Evolutionary conservation across 2,888 invertebrate genomes (phyloP).

Genomic region (Napeogenes sylphis): DNA sequence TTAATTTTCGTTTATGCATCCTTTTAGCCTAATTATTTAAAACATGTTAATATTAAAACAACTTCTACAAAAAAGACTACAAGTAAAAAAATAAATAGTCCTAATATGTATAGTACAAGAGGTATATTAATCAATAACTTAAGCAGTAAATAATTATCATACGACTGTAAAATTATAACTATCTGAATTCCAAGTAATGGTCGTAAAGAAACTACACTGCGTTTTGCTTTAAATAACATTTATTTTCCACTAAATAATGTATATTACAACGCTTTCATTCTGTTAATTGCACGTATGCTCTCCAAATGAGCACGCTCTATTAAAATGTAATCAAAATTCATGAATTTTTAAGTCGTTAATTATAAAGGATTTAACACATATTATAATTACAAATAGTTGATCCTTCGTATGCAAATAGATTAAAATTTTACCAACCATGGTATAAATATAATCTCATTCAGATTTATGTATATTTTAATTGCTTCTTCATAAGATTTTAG

Average conservation of each 20-base stretch:
- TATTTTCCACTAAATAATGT: constrained; percentile 8
- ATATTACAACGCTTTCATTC: constrained; percentile 15
- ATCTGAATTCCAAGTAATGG: not conserved
- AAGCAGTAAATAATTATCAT: no score
- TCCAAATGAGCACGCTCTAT: constrained; percentile 22
- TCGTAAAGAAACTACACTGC: not conserved
- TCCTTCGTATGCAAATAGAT: constrained; percentile 46
- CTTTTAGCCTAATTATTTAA: no score
- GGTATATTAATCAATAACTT: no score
- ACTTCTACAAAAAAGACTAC: no score
- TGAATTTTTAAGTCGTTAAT: constrained; percentile 27
- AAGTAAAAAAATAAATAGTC: no score
- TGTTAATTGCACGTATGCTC: constrained; percentile 15
- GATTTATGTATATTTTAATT: constrained; percentile 73
- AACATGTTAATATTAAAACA: no score
- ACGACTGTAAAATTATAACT: not conserved
- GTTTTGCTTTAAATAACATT: not conserved
- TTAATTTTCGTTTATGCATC: no score
- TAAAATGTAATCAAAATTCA: constrained; percentile 25
- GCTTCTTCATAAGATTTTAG: constrained; percentile 69
- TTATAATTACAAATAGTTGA: constrained; percentile 28
- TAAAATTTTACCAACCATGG: constrained; percentile 55
- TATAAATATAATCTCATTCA: constrained; percentile 39
- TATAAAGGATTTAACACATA: constrained; percentile 23
- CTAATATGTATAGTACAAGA: no score